Percentiles rank a stretch among this genome's conserved stretches.
phyloP scores from a whole-genome alignment of 2,888 invertebrate species.

The Ethmia dodecea region DNA sequence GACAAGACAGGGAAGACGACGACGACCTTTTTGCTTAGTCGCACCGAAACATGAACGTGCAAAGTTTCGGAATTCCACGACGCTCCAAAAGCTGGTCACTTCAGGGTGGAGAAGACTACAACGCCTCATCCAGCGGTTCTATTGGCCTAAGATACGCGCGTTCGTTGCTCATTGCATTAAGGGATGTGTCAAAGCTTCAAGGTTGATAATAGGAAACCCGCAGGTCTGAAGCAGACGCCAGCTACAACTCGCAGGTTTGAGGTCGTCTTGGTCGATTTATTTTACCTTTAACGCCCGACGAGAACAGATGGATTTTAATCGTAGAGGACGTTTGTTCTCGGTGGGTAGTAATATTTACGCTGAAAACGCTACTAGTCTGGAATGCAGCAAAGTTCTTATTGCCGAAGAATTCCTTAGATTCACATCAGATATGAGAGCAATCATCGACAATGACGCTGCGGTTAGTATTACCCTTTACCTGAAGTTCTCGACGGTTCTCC shows the following conservation, averaged over 20 bases:
- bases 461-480: slow-evolving; percentile 17
- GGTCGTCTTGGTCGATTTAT: neutral
- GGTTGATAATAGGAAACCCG: neutral
- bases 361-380: slow-evolving; percentile 15
- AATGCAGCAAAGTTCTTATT: slow-evolving; percentile 11
- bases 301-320: too few species aligned
- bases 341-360: slow-evolving; percentile 18
- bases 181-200: neutral
- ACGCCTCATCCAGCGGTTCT: neutral
- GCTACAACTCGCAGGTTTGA: neutral
- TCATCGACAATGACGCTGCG: slow-evolving; percentile 13
- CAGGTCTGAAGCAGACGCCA: too few species aligned
- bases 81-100: slow-evolving; percentile 16
- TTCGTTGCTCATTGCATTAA: neutral
- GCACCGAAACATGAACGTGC: slow-evolving; percentile 1
- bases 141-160: neutral
- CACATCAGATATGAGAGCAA: slow-evolving; percentile 9
- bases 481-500: slow-evolving; percentile 5
- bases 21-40: slow-evolving; percentile 19
- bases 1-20: slow-evolving; percentile 10
- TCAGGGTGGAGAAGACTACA: neutral
- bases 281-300: too few species aligned
- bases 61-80: slow-evolving; percentile 16
- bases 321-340: too few species aligned
- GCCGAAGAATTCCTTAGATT: slow-evolving; percentile 16